Percentiles rank a stretch among this genome's conserved stretches.
Conservation (phyloP, 2,888 invertebrate genomes). For the Laspeyria flexula region DNA sequence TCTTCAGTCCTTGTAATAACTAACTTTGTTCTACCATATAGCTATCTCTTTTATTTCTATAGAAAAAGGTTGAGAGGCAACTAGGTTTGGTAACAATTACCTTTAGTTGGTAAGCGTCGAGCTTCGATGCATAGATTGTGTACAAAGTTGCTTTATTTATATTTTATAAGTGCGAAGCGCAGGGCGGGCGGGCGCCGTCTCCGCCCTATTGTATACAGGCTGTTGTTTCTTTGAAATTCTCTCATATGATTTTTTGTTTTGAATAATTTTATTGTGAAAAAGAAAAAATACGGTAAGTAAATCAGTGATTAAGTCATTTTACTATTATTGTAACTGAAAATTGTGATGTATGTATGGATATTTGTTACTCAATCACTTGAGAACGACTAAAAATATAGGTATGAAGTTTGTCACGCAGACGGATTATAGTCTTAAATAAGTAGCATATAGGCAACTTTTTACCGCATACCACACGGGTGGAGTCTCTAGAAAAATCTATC, state of each 20-base stretch:
- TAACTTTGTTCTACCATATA: not conserved
- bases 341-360: too few species aligned
- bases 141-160: slow-evolving; percentile 61
- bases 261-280: not conserved
- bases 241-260: not conserved
- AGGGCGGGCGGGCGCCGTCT: slow-evolving; percentile 56
- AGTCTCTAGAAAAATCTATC: too few species aligned
- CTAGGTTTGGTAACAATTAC: slow-evolving; percentile 39
- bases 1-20: not conserved
- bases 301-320: too few species aligned
- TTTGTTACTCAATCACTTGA: too few species aligned
- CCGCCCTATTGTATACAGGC: slow-evolving; percentile 46
- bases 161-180: slow-evolving; percentile 64
- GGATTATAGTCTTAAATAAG: too few species aligned
- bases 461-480: too few species aligned
- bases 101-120: slow-evolving; percentile 36
- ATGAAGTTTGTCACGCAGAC: too few species aligned
- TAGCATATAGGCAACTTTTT: too few species aligned
- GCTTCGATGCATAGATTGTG: slow-evolving; percentile 50
- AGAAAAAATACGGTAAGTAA: too few species aligned
- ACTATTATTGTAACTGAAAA: too few species aligned
- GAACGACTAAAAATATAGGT: too few species aligned
- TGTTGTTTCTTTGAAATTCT: slow-evolving; percentile 17
- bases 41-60: slow-evolving; percentile 7
- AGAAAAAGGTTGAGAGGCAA: slow-evolving; percentile 9